phyloP scores from a whole-genome alignment of 2,888 invertebrate species.

The Drosophila gaucha region DNA sequence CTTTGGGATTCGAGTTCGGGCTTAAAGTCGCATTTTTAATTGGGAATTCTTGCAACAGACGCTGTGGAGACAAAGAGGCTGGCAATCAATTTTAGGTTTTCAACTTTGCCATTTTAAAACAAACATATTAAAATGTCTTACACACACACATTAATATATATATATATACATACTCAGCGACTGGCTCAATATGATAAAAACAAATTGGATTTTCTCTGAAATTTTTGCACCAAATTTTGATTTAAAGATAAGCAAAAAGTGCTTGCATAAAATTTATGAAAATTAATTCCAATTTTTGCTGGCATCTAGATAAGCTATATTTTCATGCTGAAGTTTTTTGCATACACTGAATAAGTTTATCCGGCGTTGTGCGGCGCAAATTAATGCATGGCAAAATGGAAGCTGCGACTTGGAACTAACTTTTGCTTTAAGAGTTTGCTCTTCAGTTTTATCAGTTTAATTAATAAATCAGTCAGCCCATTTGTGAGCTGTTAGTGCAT shows the following conservation, averaged over 20 bases:
- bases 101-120: conserved; percentile 46
- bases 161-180: conserved; percentile 6
- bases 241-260: conserved; percentile 4
- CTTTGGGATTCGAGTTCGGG: background rate
- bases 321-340: conserved; percentile 3
- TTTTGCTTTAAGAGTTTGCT: no score
- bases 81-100: conserved; percentile 23
- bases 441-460: no score
- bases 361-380: background rate
- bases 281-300: conserved; percentile 1
- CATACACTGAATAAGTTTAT: conserved; percentile 1
- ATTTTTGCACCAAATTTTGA: conserved; percentile 7
- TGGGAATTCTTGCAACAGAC: conserved; percentile 36
- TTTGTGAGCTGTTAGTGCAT: background rate
- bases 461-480: background rate
- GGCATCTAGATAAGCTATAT: conserved; percentile 6
- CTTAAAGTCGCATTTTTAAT: conserved; percentile 47
- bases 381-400: background rate
- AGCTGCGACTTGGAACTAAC: no score
- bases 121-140: conserved; percentile 26
- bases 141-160: background rate
- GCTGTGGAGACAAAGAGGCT: background rate
- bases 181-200: conserved; percentile 9
- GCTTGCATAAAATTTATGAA: background rate
- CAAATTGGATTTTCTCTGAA: conserved; percentile 5